Percentiles rank a stretch among this genome's conserved stretches.
Conservation (phyloP, 2,888 invertebrate genomes). For the Dorcus hopei region DNA sequence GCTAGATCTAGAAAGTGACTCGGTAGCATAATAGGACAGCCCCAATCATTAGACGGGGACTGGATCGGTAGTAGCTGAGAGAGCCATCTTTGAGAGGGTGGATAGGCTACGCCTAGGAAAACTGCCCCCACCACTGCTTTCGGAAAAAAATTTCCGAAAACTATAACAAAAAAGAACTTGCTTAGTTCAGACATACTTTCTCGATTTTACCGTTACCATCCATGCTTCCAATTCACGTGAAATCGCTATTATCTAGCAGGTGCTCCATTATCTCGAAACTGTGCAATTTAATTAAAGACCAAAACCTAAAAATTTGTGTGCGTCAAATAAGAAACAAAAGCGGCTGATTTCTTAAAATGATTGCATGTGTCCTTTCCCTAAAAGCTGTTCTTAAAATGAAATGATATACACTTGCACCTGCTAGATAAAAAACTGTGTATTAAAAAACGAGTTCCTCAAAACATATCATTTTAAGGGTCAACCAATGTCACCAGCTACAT, state of each 20-base stretch:
- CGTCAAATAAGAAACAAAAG: slow-evolving; percentile 5
- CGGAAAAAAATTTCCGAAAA: slow-evolving; percentile 88
- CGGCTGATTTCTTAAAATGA: background rate
- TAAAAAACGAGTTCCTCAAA: no score
- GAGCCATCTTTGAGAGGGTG: slow-evolving; percentile 74
- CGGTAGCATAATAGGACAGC: background rate
- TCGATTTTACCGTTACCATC: background rate
- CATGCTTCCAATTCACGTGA: background rate
- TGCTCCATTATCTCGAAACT: slow-evolving; percentile 10
- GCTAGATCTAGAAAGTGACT: no score
- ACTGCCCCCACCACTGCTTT: slow-evolving; percentile 67
- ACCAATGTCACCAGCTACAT: no score
- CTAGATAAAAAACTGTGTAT: background rate
- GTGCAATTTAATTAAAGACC: slow-evolving; percentile 12
- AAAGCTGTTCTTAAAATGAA: background rate
- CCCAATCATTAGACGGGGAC: slow-evolving; percentile 37
- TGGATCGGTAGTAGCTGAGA: slow-evolving; percentile 47
- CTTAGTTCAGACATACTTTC: background rate
- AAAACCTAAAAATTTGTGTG: slow-evolving; percentile 10
- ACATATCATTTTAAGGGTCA: no score
- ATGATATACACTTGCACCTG: background rate
- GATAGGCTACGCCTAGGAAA: slow-evolving; percentile 80
- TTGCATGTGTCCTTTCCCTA: background rate
- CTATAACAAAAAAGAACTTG: slow-evolving; percentile 51
- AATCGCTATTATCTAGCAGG: slow-evolving; percentile 9